Base-by-base conservation (phyloP, 2,888 invertebrate species). In the Pseudococcus longispinus region DNA sequence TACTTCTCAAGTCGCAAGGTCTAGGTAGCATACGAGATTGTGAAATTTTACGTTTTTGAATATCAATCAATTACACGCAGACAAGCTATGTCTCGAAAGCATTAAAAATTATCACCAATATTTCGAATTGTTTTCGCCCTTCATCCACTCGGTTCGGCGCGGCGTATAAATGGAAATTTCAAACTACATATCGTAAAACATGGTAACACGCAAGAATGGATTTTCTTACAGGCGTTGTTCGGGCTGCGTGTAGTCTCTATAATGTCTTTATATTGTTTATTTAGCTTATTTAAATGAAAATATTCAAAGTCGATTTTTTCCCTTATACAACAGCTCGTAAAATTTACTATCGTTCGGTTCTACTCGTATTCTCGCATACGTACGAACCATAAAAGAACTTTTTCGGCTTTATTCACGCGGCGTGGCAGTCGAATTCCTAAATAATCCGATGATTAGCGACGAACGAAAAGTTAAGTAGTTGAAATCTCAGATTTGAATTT, bases 261-360 rank as follows among this genome's bases (percentile, higher is more conserved):
- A 70, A 70, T 29, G 70, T 70, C 70, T 70, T 32, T 70, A 70
- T 70, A 70, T 70, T 70, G 70, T 70, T 70, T 70, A 70, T 70
- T 70, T 70, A 70, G 70, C 70, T 70, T 70, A 70, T 70, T 70
- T 70, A 70, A 70, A 70, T 26, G 70, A 70, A 70, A 29, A 29
- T 70, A 29, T 70, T 70, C 70, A 70, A 65, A 65, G 70, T 70
- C 70, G 29, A 29, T 32, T 70, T 32, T 29, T 70, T 70, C 29
- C 60, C 37, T 37, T 18, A 60, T 9, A 70, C 5, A 70, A 29
- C 70, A 29, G 26, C 70, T 70, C 70, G 70, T 70, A 70, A 70
- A 70, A 70, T 70, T 70, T 26, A 29, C 29, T 70, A 29, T 29
- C 3, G 70, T 4, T 29, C 18, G 29, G 26, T 37, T 37, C 37